Base-by-base conservation (phyloP, 2,888 invertebrate genomes). In the Andrena bucephala region DNA sequence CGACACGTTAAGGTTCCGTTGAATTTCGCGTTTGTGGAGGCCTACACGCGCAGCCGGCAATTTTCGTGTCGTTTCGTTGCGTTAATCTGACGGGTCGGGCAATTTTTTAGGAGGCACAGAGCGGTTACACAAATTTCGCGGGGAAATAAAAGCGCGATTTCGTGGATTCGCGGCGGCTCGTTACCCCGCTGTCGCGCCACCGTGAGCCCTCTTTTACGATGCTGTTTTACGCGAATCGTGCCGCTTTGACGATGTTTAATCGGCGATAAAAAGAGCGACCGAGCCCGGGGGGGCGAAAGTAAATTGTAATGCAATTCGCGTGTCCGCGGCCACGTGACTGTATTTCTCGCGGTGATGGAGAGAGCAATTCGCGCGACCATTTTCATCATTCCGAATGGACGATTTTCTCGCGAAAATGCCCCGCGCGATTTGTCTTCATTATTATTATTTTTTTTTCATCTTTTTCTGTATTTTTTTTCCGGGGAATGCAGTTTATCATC, bases 1-100 rank as follows among this genome's bases (percentile, higher is more conserved):
- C 65, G 66, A 42, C 60, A 31, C 60, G 66, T 66, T 70, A 65
- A 50, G 48, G 50, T 69, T 29, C 33, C 50, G 59, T 50, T 62
- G 71, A 76, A 75, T 67, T 67, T 59, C 66, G 16, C 16, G 7
- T 33, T 42, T 24, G 24, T 0, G 27, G n/a, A n/a, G 20, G 57
- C 24, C 42, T 42, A 16, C 42, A 42, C 20, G 57, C 57, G 24
- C 57, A 27, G 24, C 24, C 24, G 57, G 20, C 24, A 20, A 54
- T 52, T 67, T 52, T 54, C 67, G 63, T 8, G 8, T 27, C 36
- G 69, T 69, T 69, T 36, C 69, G 33, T 33, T 31, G n/a, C 2
- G 27, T n/a, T 31, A 36, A 1, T 16, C 36, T 10, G 24, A 27
- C 50, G 29, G 50, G 13, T 27, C 2, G 50, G 24, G 24, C 24